Conservation (phyloP, 2,797 vertebrate genomes). For the Gallirallus australis region DNA sequence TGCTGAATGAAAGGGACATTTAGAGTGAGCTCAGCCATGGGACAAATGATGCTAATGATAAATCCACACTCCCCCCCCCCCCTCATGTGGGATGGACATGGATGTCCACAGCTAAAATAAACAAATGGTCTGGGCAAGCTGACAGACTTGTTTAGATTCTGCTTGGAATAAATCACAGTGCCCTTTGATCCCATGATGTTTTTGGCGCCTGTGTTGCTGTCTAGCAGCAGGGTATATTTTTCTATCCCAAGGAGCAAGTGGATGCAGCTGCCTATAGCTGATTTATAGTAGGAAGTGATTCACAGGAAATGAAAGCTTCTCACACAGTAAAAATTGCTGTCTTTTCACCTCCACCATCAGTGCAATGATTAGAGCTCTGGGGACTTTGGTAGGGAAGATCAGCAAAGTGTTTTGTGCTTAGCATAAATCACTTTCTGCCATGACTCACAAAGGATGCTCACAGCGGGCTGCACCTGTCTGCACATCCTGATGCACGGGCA, state of each 20-base stretch:
- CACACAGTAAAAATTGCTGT: slow-evolving; percentile 48
- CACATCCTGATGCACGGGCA: background rate
- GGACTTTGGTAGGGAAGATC: background rate
- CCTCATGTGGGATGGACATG: slow-evolving; percentile 43
- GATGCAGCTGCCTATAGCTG: slow-evolving; percentile 79
- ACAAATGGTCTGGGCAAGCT: slow-evolving; percentile 72
- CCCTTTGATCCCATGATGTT: slow-evolving; percentile 82
- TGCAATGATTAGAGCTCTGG: slow-evolving; percentile 44
- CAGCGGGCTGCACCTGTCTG: background rate
- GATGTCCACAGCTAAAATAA: slow-evolving; percentile 79
- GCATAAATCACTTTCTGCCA: background rate
- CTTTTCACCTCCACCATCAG: slow-evolving; percentile 37
- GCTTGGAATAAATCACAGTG: slow-evolving; percentile 73
- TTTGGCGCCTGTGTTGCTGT: slow-evolving; percentile 80
- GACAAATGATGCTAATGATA: slow-evolving; percentile 53
- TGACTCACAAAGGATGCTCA: background rate
- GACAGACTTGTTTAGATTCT: slow-evolving; percentile 77
- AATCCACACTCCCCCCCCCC: background rate
- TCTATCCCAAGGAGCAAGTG: slow-evolving; percentile 68
- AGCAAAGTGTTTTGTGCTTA: background rate
- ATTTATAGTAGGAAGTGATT: slow-evolving; percentile 80
- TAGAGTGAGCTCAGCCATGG: background rate
- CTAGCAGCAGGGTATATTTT: slow-evolving; percentile 79
- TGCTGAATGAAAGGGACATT: slow-evolving; percentile 16
- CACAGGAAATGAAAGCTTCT: slow-evolving; percentile 68